Evolutionary conservation across 53 echinoderm and acorn worm genomes (phyloP), one percentile per base, ranked within the genome.

Genomic region (Mesocentrotus franciscanus): DNA sequence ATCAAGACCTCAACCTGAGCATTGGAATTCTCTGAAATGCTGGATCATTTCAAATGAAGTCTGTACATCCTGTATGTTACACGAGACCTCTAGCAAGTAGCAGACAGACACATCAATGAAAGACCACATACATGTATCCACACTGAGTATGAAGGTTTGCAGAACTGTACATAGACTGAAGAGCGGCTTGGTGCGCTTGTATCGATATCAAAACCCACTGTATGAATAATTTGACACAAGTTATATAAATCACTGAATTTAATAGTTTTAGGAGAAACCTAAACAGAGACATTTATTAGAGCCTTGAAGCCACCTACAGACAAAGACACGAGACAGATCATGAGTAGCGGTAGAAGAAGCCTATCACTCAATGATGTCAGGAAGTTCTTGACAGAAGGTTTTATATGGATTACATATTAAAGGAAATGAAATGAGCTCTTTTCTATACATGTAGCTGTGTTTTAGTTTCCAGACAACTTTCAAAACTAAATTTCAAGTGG

Each of bases 371-470:
- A 9, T 87, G 27, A 26, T 57, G 26, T n/a, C 2, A 87, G 87
- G 58, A 58, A 56, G 58, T 58, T n/a, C 10, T 58, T 87, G 87
- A 87, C 29, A 57, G 24, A 87, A 57, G 87, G 87, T 58, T 87
- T 87, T 87, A 87, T 87, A 87, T n/a, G 87, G 87, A 57, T 87
- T 87, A 87, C n/a, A 55, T 14, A 84, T 84, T 55, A 58, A 6
- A 87, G 87, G 87, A 87, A 87, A 58, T 87, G 87, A 87, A n/a
- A 87, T 57, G 58, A 59, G n/a, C 58, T 29, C 29, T 87, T 87
- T 87, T 85, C 14, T 57, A 27, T n/a, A n/a, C n/a, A n/a, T n/a
- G n/a, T 22, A 57, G 87, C 14, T 58, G 17, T 87, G 58, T 35
- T 87, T 57, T 87, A 26, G 14, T 56, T 87, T 58, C 29, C 87